Evolutionary conservation across 2,113 vertebrate genomes (phyloP).

Genomic region (Laticauda colubrina): DNA sequence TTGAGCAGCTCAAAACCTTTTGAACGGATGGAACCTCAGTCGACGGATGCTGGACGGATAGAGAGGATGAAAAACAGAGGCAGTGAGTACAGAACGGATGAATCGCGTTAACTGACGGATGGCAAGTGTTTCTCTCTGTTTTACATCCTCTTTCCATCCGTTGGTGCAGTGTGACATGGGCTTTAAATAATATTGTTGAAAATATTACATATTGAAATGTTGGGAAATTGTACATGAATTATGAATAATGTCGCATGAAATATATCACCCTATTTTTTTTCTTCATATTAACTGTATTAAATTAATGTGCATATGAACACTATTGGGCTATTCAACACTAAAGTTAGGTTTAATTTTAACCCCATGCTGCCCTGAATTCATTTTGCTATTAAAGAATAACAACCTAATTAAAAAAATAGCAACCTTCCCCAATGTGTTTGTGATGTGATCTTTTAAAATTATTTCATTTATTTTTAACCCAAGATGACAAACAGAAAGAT

Average conservation of each 20-base stretch:
- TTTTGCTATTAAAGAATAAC: too few relatives aligned
- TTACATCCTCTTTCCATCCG: too few relatives aligned
- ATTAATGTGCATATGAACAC: background rate
- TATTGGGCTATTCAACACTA: background rate
- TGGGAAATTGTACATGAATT: background rate
- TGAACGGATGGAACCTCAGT: too few relatives aligned
- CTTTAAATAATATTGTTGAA: background rate
- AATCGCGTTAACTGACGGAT: too few relatives aligned
- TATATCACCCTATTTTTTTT: background rate
- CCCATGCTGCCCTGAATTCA: background rate
- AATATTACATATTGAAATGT: background rate
- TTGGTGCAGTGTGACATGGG: too few relatives aligned
- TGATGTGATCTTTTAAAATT: background rate
- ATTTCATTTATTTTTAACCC: background rate
- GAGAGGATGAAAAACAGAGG: too few relatives aligned
- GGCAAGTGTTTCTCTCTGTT: too few relatives aligned
- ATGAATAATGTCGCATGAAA: background rate
- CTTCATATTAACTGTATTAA: background rate
- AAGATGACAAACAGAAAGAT: background rate
- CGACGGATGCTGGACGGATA: too few relatives aligned
- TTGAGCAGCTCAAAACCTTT: too few relatives aligned
- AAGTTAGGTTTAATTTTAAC: background rate
- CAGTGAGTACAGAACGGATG: too few relatives aligned
- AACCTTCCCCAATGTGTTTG: background rate
- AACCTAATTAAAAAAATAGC: background rate